Evolutionary conservation across 2,888 invertebrate species (phyloP).

Genomic region (Metellina segmentata): DNA sequence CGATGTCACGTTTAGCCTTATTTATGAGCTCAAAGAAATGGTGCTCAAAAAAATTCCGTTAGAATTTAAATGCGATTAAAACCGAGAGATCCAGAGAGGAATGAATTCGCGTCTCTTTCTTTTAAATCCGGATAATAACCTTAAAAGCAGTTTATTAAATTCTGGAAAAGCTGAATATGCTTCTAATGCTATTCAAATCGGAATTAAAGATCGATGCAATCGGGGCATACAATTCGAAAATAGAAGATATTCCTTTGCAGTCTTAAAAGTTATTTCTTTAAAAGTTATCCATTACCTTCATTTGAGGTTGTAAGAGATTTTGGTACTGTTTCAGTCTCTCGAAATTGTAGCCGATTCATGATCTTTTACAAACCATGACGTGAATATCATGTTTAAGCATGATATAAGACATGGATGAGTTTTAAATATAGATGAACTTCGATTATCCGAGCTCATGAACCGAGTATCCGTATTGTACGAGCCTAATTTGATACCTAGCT

Average conservation of each 20-base stretch:
- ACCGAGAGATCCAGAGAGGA: not conserved
- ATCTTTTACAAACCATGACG: no score
- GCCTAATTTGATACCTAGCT: no score
- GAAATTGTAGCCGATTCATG: no score
- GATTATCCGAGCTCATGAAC: no score
- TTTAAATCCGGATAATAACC: constrained; percentile 1
- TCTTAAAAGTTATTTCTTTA: no score
- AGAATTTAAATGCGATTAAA: constrained; percentile 29
- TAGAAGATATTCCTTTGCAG: not conserved
- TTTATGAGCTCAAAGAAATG: constrained; percentile 3
- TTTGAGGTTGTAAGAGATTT: no score
- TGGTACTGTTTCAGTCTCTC: no score
- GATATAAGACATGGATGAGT: no score
- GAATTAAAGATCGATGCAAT: not conserved
- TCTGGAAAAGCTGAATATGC: not conserved
- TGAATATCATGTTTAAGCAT: no score
- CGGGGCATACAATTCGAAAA: not conserved
- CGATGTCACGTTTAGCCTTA: constrained; percentile 27
- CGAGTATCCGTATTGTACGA: no score
- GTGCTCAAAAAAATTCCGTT: not conserved
- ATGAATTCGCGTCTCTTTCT: not conserved
- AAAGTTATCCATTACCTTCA: not conserved
- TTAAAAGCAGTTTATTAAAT: constrained; percentile 27
- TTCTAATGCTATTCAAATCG: not conserved
- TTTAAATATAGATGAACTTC: no score